Percentiles rank a stretch among this genome's conserved stretches.
Conservation (phyloP, 2,797 vertebrate genomes). For the Dallia pectoralis region DNA sequence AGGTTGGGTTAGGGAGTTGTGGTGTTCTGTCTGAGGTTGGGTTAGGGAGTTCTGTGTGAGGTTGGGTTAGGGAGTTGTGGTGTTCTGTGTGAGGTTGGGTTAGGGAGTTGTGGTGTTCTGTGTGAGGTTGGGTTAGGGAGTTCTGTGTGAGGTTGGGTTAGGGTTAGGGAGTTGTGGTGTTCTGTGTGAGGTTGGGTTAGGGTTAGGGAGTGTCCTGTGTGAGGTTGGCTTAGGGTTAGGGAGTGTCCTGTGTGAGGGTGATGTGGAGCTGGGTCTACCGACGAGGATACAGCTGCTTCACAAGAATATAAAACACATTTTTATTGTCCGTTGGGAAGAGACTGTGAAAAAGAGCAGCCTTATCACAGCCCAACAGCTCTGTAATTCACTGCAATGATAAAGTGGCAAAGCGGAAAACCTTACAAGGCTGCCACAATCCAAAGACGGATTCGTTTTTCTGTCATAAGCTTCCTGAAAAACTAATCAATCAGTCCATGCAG, state of each 20-base stretch:
- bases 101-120: too few species aligned
- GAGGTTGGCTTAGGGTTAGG: slow-evolving; percentile 65
- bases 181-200: too few species aligned
- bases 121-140: too few species aligned
- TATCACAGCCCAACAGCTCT: slow-evolving; percentile 94
- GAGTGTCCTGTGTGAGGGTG: slow-evolving; percentile 72
- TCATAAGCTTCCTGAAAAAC: slow-evolving; percentile 95
- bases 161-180: too few species aligned
- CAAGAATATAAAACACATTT: slow-evolving; percentile 88
- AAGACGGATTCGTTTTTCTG: slow-evolving; percentile 95
- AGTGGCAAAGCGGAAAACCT: slow-evolving; percentile 86
- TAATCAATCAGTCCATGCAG: slow-evolving; percentile 91
- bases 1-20: too few species aligned
- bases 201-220: too few species aligned
- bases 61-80: too few species aligned
- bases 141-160: too few species aligned
- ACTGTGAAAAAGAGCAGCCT: slow-evolving; percentile 82
- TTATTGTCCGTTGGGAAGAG: slow-evolving; percentile 81
- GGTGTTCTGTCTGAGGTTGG: too few species aligned
- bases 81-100: too few species aligned
- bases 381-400: slow-evolving; percentile 90
- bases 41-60: too few species aligned
- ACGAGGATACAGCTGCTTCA: slow-evolving; percentile 73
- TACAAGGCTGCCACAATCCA: slow-evolving; percentile 91
- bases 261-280: slow-evolving; percentile 77